These are phyloP conservation scores for Heliothis peltigera DNA, from an alignment of 2,888 invertebrate species.

Conservation along the genomic window DNA sequence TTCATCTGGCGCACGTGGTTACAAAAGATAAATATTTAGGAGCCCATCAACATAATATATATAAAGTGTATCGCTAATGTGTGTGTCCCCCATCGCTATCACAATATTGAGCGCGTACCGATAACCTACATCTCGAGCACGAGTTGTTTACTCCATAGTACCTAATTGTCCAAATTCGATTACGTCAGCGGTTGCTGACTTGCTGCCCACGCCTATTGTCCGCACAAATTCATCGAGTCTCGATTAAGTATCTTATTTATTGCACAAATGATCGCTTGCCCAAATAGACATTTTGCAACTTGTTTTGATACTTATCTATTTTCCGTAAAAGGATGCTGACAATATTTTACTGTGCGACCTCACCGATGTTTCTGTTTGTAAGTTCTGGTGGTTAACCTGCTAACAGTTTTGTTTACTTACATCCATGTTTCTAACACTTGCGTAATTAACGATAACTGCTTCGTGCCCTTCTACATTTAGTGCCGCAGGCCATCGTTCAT, in stretches of 20 bases:
- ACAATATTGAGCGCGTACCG: conserved; percentile 65
- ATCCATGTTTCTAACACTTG: conserved; percentile 62
- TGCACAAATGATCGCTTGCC: conserved; percentile 65
- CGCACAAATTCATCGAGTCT: conserved; percentile 65
- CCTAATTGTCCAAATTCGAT: conserved; percentile 79
- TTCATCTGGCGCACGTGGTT: conserved; percentile 58
- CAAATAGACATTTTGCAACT: conserved; percentile 67
- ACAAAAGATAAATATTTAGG: conserved; percentile 64
- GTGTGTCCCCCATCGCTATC: conserved; percentile 68
- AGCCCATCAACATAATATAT: conserved; percentile 69
- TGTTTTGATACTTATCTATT: conserved; percentile 65
- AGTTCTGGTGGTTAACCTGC: conserved; percentile 69
- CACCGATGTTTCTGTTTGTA: conserved; percentile 63
- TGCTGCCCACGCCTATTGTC: conserved; percentile 70
- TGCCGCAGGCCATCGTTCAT: conserved; percentile 64
- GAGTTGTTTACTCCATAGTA: conserved; percentile 76
- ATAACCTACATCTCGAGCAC: conserved; percentile 80
- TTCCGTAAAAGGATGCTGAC: conserved; percentile 57
- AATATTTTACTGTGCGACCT: conserved; percentile 54
- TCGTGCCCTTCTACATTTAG: conserved; percentile 73
- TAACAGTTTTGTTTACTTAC: conserved; percentile 77
- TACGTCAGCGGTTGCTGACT: conserved; percentile 71
- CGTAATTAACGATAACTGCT: conserved; percentile 74
- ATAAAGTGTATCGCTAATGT: conserved; percentile 67
- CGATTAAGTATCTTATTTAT: conserved; percentile 68